Base-by-base conservation (phyloP, 2,797 vertebrate species). In the Atherinosoma microstoma region DNA sequence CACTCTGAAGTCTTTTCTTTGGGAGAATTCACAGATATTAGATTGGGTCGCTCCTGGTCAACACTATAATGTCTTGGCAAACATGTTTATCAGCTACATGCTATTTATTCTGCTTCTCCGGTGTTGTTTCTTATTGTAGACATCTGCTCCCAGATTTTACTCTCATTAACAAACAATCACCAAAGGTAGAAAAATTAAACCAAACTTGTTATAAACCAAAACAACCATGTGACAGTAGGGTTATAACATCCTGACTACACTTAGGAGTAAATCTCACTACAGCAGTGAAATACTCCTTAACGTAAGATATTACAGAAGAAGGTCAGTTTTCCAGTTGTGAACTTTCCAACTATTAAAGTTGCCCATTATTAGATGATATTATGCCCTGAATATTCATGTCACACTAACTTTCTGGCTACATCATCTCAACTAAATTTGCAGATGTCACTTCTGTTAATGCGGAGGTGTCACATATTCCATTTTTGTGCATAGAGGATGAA, bases 401-500 rank as follows among this genome's bases (percentile, higher is more conserved):
- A 65, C 59, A 58, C 63, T 27, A 69, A 69, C 56, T 85, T 34
- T 53, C 70, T 30, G 75, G 35, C 58, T 70, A 27, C 64, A 42
- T 58, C 70, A 2, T 74, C 66, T 75, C 78, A 3, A 16, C 58
- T 75, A 58, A 69, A 80, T 78, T 54, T 51, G 20, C 70, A 84
- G 59, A 70, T 61, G 84, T 88, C 73, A 63, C 54, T 76, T 83
- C 16, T 0, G 76, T 66, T 76, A 83, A 75, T 35, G 70, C 22
- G 42, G 57, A 86, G 70, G 76, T 85, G 84, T 85, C 77, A 78
- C 40, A 75, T 85, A 75, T 70, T 64, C 73, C 42, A 66, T 77
- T 85, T 47, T 73, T 56, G 32, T 65, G 69, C 67, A n/a, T 0
- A 16, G 30, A 29, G 47, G 47, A 64, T 60, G 32, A 57, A 73